Percentiles rank a stretch among this genome's conserved stretches.
Evolutionary conservation across 1,140 invertebrate genomes (phyloP).

Genomic region (Aphaenogaster ashmeadi): DNA sequence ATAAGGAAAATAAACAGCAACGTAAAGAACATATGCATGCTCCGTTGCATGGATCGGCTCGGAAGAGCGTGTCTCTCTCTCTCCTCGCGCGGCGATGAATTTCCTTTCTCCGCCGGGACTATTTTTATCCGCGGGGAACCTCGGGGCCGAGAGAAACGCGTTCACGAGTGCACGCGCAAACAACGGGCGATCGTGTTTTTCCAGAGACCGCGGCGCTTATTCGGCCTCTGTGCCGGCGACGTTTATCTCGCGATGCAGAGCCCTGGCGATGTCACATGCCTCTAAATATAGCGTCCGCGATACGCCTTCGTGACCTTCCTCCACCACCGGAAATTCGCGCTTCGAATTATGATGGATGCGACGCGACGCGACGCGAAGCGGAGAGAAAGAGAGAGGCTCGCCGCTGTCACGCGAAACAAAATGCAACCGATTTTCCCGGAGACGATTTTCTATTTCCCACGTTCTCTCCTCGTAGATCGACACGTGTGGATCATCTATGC

Average conservation of each 20-base stretch:
- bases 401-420: neutral
- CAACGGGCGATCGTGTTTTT: neutral
- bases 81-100: conserved; percentile 23
- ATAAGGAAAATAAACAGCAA: conserved; percentile 23
- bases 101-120: conserved; percentile 41
- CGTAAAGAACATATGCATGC: neutral
- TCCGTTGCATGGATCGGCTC: neutral
- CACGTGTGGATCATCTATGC: conserved; percentile 55
- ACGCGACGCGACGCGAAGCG: neutral
- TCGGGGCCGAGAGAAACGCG: conserved; percentile 1
- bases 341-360: neutral
- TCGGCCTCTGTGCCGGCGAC: neutral
- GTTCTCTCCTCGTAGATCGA: conserved; percentile 35
- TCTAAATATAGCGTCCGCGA: conserved; percentile 64
- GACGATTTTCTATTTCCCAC: conserved; percentile 56
- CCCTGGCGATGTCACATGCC: conserved; percentile 20
- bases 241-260: conserved; percentile 49
- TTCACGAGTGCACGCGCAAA: neutral
- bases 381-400: neutral
- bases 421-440: conserved; percentile 39
- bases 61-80: conserved; percentile 30
- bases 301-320: conserved; percentile 52
- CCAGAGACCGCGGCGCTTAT: neutral
- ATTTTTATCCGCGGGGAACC: conserved; percentile 52
- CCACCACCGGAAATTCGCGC: conserved; percentile 43